Base-by-base conservation (phyloP, 2,113 vertebrate genomes). In the Alethe castanea region DNA sequence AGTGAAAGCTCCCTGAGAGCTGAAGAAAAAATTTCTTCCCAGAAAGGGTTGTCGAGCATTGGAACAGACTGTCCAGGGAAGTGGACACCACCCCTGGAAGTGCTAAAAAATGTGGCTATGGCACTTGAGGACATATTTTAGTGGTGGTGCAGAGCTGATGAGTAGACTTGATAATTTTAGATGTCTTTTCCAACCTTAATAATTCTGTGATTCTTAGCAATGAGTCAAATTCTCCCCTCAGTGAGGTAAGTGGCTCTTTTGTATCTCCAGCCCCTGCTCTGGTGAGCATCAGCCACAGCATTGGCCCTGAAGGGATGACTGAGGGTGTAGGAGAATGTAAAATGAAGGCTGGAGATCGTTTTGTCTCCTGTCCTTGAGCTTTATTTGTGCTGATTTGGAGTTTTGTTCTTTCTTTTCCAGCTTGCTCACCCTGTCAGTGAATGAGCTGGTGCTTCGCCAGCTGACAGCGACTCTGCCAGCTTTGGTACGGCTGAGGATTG, bases 401-500 rank as follows among this genome's bases (percentile, higher is more conserved):
- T 19, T 38, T 54, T 54, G 38, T 9, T 2, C 22, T 52, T 47
- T 62, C 12, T 29, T 69, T 91, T 79, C 45, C 78, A 97, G 96
- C 36, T 44, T 95, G 5, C 56, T 95, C 47, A 87, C 92, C 25
- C 13, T 91, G 8, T 91, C 95, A 12, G 56, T 94, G 18, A 84
- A 87, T 0, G 88, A 92, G 5, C 20, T 88, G 2, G 89, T 97
- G 66, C 56, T 91, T 11, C 61, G 45, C 12, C 71, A 95, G 56
- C 81, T 97, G 78, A 95, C 54, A 29, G 73, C 54, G 0, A 91
- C 91, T 13, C 84, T 97, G 67, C 95, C 96, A 0, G 23, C 45
- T 33, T 14, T 96, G 96, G 96, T 97, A 90, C 4, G 95, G 50
- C 35, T 59, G 52, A 8, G 14, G 50, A 19, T 9, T 22, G 83